Evolutionary conservation across 2,113 vertebrate genomes (phyloP), one percentile per base, ranked within the genome.

Genomic region (Macheiramphus alcinus): DNA sequence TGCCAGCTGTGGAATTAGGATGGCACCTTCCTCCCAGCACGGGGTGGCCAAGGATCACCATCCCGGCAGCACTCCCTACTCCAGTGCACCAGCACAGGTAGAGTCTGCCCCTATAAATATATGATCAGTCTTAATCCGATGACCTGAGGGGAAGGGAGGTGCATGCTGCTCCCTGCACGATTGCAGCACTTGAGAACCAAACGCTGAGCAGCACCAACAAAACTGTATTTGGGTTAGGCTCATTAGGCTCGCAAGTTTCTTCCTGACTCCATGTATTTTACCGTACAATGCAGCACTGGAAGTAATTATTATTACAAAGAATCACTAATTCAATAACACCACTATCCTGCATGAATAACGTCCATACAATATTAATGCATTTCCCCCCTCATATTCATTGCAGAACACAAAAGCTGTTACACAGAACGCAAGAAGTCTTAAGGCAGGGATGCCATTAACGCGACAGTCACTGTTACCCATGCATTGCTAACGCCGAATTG

Each of bases 301-400:
- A 97, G 83, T 89, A 76, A 65, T 81, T 88, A 61, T 66, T 90
- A 42, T 61, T 53, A 72, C 65, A 94, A 92, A 96, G 91, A 96
- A 86, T 67, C 86, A 16, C 83, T 94, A 95, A 94, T 87, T 95
- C 88, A 94, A 59, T 94, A 86, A 92, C 1, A 3, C 86, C 58
- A 11, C 92, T 84, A 18, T 88, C 73, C 86, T 89, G 76, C 88
- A 52, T 59, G 86, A 95, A 58, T 56, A 81, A 68, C 80, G 56
- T 9, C 61, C 76, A 40, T 61, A 38, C 65, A 16, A n/a, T 53
- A 72, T 79, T 68, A 38, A 91, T 76, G 86, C 13, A 1, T 82
- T 86, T 78, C 70, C 72, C 58, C 31, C 73, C 26, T 52, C 6
- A 0, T 56, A 29, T 27, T 94, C 70, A 27, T 25, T n/a, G 91